These are phyloP conservation scores for Anastatus disparis DNA, from an alignment of 1,140 invertebrate species.

Conservation along the genomic window DNA sequence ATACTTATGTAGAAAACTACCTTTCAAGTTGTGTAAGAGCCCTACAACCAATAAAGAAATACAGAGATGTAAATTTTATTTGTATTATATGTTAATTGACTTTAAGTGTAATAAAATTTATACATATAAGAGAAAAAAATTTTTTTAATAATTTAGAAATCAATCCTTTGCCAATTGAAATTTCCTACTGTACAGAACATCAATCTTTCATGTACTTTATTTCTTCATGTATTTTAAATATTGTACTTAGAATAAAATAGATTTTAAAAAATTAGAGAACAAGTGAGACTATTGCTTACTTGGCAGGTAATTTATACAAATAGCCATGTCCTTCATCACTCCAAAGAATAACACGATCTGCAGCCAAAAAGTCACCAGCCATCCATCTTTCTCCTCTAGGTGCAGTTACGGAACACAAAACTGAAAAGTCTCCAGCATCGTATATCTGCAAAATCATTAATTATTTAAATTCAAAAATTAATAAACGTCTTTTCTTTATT, in stretches of 20 bases:
- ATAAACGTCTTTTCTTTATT: too few relatives aligned
- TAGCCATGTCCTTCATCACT: slow-evolving; percentile 94
- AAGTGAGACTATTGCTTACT: slow-evolving; percentile 75
- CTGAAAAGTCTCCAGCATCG: slow-evolving; percentile 92
- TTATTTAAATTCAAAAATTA: slow-evolving; percentile 15
- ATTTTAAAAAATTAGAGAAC: slow-evolving; percentile 7
- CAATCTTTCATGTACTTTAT: not conserved
- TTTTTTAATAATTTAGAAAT: slow-evolving; percentile 13
- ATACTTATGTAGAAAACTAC: slow-evolving; percentile 49
- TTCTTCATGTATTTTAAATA: not conserved
- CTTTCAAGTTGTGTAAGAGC: slow-evolving; percentile 56
- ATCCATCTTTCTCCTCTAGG: slow-evolving; percentile 90
- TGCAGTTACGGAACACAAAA: slow-evolving; percentile 87
- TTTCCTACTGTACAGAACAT: slow-evolving; percentile 1
- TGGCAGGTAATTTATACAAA: slow-evolving; percentile 93
- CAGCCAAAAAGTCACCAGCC: slow-evolving; percentile 92
- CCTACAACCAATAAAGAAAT: slow-evolving; percentile 58
- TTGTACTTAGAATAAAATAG: not conserved
- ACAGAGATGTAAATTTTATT: slow-evolving; percentile 41
- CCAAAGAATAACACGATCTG: slow-evolving; percentile 92
- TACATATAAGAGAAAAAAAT: slow-evolving; percentile 15
- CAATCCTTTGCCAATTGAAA: slow-evolving; percentile 3
- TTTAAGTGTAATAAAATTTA: slow-evolving; percentile 34
- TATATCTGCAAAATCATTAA: slow-evolving; percentile 74
- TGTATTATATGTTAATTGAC: slow-evolving; percentile 37